phyloP scores from a whole-genome alignment of 2,113 vertebrate species.

The Callocephalon fimbriatum region DNA sequence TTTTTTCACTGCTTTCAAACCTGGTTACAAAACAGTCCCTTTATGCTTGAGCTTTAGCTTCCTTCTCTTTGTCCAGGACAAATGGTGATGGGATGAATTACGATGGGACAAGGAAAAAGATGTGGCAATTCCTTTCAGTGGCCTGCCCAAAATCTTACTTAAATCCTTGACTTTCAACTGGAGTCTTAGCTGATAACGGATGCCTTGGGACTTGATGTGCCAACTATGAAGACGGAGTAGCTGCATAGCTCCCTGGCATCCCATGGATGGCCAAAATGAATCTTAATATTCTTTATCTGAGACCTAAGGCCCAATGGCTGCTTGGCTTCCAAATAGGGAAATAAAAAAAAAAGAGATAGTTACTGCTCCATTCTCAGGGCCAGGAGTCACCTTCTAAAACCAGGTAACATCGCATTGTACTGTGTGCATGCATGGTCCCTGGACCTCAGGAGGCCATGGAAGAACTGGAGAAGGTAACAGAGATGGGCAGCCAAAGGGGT shows the following conservation, averaged over 20 bases:
- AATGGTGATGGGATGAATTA: not conserved
- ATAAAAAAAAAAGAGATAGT: not conserved
- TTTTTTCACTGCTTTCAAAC: not conserved
- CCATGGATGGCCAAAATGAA: not conserved
- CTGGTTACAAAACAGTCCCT: not conserved
- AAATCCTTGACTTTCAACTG: not conserved
- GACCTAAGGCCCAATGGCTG: not conserved
- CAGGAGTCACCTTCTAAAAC: not conserved
- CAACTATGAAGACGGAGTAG: not conserved
- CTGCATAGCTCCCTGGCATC: not conserved
- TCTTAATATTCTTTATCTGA: not conserved
- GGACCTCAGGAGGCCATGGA: not conserved
- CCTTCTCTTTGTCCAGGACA: not conserved
- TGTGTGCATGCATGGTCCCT: accelerated
- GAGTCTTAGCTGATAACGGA: not conserved
- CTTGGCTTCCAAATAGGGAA: not conserved
- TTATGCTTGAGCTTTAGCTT: not conserved
- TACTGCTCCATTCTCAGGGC: not conserved
- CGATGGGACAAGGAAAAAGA: not conserved
- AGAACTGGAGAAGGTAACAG: not conserved
- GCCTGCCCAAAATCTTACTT: not conserved
- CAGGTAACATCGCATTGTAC: accelerated
- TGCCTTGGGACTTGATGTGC: not conserved
- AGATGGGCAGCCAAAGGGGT: not conserved
- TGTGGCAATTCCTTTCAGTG: not conserved